Conservation (phyloP, 2,797 vertebrate genomes). For the Gallinago nigripennis region DNA sequence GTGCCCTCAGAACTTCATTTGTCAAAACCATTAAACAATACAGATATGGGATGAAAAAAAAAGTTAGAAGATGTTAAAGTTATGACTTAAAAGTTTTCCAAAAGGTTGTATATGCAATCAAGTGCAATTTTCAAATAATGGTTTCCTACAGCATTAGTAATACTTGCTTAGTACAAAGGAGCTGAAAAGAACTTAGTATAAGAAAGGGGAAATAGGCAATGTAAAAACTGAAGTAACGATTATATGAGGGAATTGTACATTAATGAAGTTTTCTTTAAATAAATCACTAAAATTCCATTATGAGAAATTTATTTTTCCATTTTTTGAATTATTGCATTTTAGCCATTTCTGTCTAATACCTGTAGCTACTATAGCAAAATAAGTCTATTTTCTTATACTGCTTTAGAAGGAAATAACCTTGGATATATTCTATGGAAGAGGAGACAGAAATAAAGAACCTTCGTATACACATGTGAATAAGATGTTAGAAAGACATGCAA, state of each 20-base stretch:
- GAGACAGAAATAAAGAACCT: neutral
- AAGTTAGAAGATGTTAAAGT: neutral
- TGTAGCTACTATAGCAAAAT: neutral
- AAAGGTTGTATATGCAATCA: neutral
- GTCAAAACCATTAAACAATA: neutral
- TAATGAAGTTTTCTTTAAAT: neutral
- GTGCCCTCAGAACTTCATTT: neutral
- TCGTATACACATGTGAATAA: neutral
- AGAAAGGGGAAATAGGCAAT: neutral
- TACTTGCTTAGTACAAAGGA: neutral
- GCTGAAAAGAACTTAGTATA: neutral
- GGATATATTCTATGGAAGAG: neutral
- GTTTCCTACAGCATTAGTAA: neutral
- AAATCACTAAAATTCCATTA: neutral
- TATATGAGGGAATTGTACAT: rapidly evolving
- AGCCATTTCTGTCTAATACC: neutral
- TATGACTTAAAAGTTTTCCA: neutral
- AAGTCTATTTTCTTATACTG: neutral
- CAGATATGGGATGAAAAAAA: neutral
- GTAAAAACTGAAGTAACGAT: neutral
- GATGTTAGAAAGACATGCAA: neutral
- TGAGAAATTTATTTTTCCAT: neutral
- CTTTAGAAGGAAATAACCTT: neutral
- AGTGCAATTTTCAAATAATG: neutral
- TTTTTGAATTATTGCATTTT: neutral